These are phyloP conservation scores for Scylla paramamosain DNA, from an alignment of 1,140 invertebrate species.

Conservation along the genomic window DNA sequence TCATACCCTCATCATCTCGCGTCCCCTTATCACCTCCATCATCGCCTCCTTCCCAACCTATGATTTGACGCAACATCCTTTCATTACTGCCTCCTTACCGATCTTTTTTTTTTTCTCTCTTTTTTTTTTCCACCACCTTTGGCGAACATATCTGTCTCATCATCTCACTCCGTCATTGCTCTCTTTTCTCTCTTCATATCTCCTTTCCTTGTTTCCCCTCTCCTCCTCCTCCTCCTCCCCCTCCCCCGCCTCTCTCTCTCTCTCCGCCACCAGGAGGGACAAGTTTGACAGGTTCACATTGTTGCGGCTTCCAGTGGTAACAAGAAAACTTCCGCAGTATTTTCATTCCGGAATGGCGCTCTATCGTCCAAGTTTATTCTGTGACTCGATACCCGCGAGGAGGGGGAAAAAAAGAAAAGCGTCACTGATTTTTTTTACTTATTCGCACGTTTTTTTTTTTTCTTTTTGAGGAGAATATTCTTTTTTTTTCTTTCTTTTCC, in stretches of 20 bases:
- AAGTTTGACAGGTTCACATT: slow-evolving; percentile 2
- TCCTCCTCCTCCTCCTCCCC: neutral
- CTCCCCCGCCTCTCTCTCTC: neutral
- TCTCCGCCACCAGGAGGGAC: neutral
- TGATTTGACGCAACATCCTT: too few species aligned
- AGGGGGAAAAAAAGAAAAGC: neutral
- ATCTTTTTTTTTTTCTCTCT: too few species aligned
- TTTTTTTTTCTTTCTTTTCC: neutral
- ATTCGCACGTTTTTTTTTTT: neutral
- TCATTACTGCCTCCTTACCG: too few species aligned
- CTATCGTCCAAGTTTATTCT: slow-evolving; percentile 3
- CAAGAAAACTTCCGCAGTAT: slow-evolving; percentile 4
- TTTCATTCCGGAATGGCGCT: slow-evolving; percentile 2
- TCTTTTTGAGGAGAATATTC: neutral
- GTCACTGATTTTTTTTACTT: neutral
- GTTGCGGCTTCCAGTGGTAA: slow-evolving; percentile 18
- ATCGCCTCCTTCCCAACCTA: too few species aligned
- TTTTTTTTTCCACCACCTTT: too few species aligned
- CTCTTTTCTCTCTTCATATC: neutral
- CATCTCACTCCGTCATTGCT: neutral
- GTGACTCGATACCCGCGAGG: neutral
- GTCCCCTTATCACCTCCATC: too few species aligned
- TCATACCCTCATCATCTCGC: too few species aligned
- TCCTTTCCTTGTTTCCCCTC: neutral
- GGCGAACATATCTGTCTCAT: neutral